phyloP scores from a whole-genome alignment of 53 echinoderm and acorn worm species.

The Paracentrotus lividus region DNA sequence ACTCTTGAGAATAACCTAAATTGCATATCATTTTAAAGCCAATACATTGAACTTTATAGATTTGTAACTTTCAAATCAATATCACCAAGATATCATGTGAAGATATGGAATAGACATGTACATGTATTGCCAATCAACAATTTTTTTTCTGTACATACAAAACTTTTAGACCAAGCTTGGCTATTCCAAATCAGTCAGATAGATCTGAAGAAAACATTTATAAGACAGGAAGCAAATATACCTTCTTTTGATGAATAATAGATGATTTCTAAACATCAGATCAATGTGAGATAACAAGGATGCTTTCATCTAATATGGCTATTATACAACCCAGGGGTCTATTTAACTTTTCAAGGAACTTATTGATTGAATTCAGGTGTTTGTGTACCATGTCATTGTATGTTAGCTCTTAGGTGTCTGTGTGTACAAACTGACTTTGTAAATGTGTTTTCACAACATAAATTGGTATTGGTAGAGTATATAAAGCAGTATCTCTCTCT shows the following conservation, averaged over 20 bases:
- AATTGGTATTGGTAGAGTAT: not conserved
- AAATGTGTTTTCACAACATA: constrained; percentile 28
- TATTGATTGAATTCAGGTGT: constrained; percentile 40
- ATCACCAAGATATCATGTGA: too few species aligned
- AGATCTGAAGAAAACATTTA: too few species aligned
- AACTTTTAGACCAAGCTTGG: not conserved
- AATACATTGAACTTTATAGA: too few species aligned
- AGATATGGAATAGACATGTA: too few species aligned
- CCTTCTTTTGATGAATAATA: constrained; percentile 30
- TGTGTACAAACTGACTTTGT: constrained; percentile 6
- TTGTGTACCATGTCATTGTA: not conserved
- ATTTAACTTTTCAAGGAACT: constrained; percentile 29
- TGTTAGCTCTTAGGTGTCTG: not conserved
- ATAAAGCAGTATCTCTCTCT: too few species aligned
- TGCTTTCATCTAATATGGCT: not conserved
- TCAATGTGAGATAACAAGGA: constrained; percentile 18
- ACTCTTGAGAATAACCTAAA: too few species aligned
- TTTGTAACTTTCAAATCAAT: too few species aligned
- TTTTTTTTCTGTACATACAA: not conserved
- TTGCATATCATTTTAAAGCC: too few species aligned
- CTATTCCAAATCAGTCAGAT: too few species aligned
- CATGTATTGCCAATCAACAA: too few species aligned
- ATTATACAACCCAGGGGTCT: not conserved
- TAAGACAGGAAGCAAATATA: not conserved
- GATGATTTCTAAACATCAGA: constrained; percentile 19